Conservation (phyloP, 1,140 invertebrate genomes). For the Steinernema feltiae region DNA sequence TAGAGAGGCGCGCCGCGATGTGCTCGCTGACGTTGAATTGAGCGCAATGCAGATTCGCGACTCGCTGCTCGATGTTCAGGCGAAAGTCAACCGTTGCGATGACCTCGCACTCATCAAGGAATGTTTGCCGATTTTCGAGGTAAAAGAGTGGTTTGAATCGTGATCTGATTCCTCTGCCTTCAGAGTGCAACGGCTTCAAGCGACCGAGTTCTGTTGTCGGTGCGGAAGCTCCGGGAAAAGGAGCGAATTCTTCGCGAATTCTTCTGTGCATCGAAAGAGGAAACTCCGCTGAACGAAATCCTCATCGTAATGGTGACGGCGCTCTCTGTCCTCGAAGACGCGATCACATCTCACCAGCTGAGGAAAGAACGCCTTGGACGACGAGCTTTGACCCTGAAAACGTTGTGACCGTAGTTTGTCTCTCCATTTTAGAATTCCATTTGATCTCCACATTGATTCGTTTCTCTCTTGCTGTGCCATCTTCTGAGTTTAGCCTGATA, state of each 20-base stretch:
- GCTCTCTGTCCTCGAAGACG: neutral
- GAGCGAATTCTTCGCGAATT: conserved; percentile 1
- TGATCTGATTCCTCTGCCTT: neutral
- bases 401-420: too few relatives aligned
- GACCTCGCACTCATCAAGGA: neutral
- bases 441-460: too few relatives aligned
- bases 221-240: neutral
- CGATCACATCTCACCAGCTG: neutral
- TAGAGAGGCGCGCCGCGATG: neutral
- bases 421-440: too few relatives aligned
- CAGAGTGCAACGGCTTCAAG: neutral
- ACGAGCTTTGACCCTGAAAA: neutral
- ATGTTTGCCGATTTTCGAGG: neutral
- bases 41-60: neutral
- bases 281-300: neutral
- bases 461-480: too few relatives aligned
- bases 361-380: neutral
- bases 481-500: too few relatives aligned
- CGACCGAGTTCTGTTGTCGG: neutral
- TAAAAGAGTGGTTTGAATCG: too few relatives aligned
- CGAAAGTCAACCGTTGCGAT: conserved; percentile 2
- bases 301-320: neutral
- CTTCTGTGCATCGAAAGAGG: neutral
- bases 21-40: neutral
- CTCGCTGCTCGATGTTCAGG: neutral